Evolutionary conservation across 2,797 vertebrate genomes (phyloP).

Genomic region (Ctenopoma kingsleyae): DNA sequence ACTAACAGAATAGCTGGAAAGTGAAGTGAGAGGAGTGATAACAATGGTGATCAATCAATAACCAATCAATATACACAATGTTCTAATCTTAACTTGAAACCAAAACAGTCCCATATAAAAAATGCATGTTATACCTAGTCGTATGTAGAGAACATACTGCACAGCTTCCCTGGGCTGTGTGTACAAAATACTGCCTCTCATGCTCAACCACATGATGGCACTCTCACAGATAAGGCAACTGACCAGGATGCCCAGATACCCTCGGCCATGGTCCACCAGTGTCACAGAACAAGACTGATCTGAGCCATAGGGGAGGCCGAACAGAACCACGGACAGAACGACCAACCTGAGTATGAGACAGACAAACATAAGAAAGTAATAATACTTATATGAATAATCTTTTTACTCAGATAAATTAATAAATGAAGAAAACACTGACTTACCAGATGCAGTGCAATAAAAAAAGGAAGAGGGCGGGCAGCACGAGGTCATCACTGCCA

Average conservation of each 20-base stretch:
- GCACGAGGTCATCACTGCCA: conserved; percentile 99
- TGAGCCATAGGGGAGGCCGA: conserved; percentile 93
- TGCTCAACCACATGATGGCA: conserved; percentile 99
- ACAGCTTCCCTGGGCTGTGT: conserved; percentile 97
- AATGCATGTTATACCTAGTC: conserved; percentile 89
- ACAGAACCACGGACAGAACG: conserved; percentile 97
- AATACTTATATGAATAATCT: background rate
- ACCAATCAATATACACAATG: conserved; percentile 19
- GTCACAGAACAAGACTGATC: conserved; percentile 95
- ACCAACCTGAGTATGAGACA: conserved; percentile 88
- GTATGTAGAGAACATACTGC: conserved; percentile 98
- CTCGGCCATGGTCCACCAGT: conserved; percentile 97
- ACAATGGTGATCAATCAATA: conserved; percentile 30
- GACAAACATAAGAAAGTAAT: background rate
- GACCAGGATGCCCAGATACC: conserved; percentile 97
- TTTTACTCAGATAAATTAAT: background rate
- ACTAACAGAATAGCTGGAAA: conserved; percentile 93
- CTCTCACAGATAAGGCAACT: conserved; percentile 98
- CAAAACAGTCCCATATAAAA: background rate
- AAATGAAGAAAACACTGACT: conserved; percentile 66
- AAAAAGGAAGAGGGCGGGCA: conserved; percentile 98
- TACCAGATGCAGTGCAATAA: conserved; percentile 97
- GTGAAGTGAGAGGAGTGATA: background rate
- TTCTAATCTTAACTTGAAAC: conserved; percentile 25
- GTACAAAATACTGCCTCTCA: conserved; percentile 98